Evolutionary conservation across 1,140 invertebrate species (phyloP), one percentile per base, ranked within the genome.

Genomic region (Heliconius hewitsoni): DNA sequence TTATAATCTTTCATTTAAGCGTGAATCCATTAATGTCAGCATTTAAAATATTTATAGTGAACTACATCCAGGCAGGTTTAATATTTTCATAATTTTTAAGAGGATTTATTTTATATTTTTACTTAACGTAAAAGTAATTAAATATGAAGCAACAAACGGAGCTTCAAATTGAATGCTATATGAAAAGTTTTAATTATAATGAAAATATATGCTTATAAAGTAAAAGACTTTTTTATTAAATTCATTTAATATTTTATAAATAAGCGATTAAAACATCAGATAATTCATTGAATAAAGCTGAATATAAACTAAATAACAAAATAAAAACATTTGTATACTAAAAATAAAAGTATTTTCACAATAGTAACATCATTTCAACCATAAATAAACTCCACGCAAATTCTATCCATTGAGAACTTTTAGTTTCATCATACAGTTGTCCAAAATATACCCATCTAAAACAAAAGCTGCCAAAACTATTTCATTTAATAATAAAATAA

Each of bases 401-500:
- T 57, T 57, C 55, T 30, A 66, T 66, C 60, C 60, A 66, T 66
- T 66, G 19, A 66, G 18, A 66, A 66, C 11, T 66, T 66, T 66
- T 57, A 8, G 55, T 57, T 57, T 66, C 60, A 66, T 66, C 60
- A 66, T 66, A 66, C 60, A 30, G 60, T 66, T 16, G 19, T 19
- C n/a, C 37, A 72, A 72, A 72, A 42, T 72, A 72, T 72, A 42
- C 18, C n/a, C 19, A 30, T 66, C 60, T 66, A 71, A 76, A 72
- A 50, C 30, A 77, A 77, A 77, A 77, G 52, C 66, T 70, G 66
- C 52, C 55, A 80, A 66, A 80, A 80, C 79, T 80, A 80, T 80
- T 71, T 71, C 71, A 72, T 73, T 81, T 81, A 77, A 78, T 78
- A 81, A 79, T 77, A 73, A 82, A 79, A 79, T 82, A 82, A 77